Evolutionary conservation across 2,113 vertebrate species (phyloP).

Genomic region (Chascanopsetta lugubris): DNA sequence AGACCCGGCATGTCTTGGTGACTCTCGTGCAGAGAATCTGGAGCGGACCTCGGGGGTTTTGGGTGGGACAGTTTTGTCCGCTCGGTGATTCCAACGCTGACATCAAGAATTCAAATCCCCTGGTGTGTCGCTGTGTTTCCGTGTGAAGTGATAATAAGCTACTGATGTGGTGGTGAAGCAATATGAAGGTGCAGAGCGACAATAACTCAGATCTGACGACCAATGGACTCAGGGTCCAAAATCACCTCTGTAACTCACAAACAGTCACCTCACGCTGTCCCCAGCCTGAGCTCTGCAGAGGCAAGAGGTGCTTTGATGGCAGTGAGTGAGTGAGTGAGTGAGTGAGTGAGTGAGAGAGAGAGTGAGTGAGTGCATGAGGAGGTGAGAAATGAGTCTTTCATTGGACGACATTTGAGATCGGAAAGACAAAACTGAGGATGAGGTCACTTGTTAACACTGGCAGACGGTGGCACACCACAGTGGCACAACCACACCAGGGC

Average conservation of each 20-base stretch:
- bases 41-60: not conserved
- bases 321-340: constrained; percentile 37
- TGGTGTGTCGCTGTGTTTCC: not conserved
- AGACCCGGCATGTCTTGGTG: too few relatives aligned
- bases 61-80: not conserved
- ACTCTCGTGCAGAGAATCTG: not conserved
- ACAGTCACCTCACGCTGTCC: constrained; percentile 28
- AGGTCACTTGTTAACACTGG: constrained; percentile 75
- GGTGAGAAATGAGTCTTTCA: constrained; percentile 64
- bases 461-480: constrained; percentile 48
- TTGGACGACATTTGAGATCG: constrained; percentile 61
- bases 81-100: not conserved
- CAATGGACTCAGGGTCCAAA: not conserved
- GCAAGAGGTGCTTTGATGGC: constrained; percentile 48
- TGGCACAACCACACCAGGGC: constrained; percentile 51
- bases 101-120: not conserved
- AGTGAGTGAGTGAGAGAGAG: constrained; percentile 62
- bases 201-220: constrained; percentile 4
- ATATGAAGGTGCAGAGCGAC: not conserved
- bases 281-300: constrained; percentile 7
- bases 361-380: constrained; percentile 50
- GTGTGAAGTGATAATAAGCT: too few relatives aligned
- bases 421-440: constrained; percentile 64
- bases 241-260: constrained; percentile 31
- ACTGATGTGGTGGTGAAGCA: not conserved